phyloP scores from a whole-genome alignment of 2,888 invertebrate genomes.

The Tethea ocularis region DNA sequence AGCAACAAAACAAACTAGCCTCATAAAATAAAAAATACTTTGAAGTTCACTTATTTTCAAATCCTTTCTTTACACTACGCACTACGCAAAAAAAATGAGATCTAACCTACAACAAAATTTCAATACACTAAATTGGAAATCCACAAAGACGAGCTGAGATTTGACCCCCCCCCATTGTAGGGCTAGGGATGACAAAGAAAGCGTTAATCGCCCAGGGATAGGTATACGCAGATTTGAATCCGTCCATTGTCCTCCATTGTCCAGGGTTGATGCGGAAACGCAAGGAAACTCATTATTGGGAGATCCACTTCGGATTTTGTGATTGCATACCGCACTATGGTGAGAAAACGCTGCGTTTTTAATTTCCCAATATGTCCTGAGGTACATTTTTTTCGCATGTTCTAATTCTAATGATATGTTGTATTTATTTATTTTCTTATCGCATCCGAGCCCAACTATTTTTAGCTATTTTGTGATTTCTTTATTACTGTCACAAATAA shows the following conservation, averaged over 20 bases:
- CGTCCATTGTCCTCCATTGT: slow-evolving; percentile 48
- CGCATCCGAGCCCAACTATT: too few relatives aligned
- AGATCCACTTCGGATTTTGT: slow-evolving; percentile 40
- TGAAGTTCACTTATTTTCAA: background rate
- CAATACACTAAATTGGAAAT: slow-evolving; percentile 31
- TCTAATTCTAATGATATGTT: too few relatives aligned
- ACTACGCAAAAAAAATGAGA: background rate
- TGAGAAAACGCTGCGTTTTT: slow-evolving; percentile 29
- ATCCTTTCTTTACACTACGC: background rate
- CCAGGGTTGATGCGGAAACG: slow-evolving; percentile 47
- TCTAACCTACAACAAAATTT: slow-evolving; percentile 35
- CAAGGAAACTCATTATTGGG: slow-evolving; percentile 57
- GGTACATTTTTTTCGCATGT: too few relatives aligned
- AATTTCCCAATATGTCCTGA: too few relatives aligned
- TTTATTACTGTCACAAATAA: too few relatives aligned
- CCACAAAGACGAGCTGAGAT: background rate
- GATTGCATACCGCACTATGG: slow-evolving; percentile 36
- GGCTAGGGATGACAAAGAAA: slow-evolving; percentile 50
- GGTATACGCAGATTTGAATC: slow-evolving; percentile 55
- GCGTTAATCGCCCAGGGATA: slow-evolving; percentile 55
- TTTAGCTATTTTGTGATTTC: too few relatives aligned
- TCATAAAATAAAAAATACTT: background rate
- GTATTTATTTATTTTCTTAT: too few relatives aligned
- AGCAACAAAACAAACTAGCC: too few relatives aligned
- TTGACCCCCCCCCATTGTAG: slow-evolving; percentile 39